Conservation (phyloP, 2,113 vertebrate genomes). For the Tretioscincus oriximinensis region DNA sequence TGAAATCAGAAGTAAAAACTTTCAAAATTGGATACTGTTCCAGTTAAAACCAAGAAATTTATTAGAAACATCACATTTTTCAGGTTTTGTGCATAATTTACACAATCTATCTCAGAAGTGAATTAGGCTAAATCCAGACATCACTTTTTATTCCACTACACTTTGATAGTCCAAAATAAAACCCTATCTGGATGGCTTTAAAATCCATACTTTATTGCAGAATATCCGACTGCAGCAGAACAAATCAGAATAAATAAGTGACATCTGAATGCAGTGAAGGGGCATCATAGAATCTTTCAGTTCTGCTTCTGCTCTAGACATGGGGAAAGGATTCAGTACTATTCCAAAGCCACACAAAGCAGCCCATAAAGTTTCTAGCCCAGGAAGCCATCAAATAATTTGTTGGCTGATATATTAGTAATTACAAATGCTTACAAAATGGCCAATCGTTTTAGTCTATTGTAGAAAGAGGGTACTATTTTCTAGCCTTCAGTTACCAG, state of each 20-base stretch:
- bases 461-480: not conserved
- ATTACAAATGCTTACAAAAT: not conserved
- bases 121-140: no score
- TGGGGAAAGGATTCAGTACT: not conserved
- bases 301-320: no score
- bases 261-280: no score
- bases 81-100: not conserved
- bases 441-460: not conserved
- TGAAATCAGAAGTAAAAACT: not conserved
- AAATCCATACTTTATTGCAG: no score
- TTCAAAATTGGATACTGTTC: not conserved
- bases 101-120: not conserved
- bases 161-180: no score
- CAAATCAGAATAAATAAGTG: no score
- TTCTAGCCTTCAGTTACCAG: not conserved
- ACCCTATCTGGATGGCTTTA: no score
- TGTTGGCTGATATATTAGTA: not conserved
- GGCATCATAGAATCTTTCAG: no score
- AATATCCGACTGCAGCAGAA: no score
- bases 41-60: not conserved
- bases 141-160: no score
- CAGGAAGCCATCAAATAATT: not conserved
- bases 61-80: not conserved
- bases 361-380: not conserved
- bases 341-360: not conserved